phyloP scores from a whole-genome alignment of 2,797 vertebrate genomes.

The Champsocephalus esox region DNA sequence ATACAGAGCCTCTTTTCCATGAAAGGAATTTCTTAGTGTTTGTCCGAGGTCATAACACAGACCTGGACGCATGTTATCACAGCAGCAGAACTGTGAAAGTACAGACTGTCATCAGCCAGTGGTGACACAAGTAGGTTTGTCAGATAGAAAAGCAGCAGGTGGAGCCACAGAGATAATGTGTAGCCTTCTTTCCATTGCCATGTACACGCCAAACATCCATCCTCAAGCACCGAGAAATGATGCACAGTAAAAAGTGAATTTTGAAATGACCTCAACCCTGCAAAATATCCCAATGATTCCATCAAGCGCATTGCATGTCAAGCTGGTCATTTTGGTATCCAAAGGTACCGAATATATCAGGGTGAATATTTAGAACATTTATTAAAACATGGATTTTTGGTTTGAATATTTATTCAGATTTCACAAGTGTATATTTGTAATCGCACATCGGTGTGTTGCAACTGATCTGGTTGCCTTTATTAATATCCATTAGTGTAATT shows the following conservation, averaged over 20 bases:
- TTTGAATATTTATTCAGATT: not conserved
- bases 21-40: slow-evolving; percentile 39
- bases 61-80: slow-evolving; percentile 47
- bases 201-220: not conserved
- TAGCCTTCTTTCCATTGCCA: slow-evolving; percentile 36
- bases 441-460: not conserved
- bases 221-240: not conserved
- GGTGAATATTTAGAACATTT: not conserved
- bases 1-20: slow-evolving; percentile 29
- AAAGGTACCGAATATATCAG: not conserved
- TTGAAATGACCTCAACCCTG: not conserved
- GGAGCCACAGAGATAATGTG: slow-evolving; percentile 39
- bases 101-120: slow-evolving; percentile 54
- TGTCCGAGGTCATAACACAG: slow-evolving; percentile 7
- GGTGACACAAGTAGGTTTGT: slow-evolving; percentile 44
- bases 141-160: slow-evolving; percentile 58
- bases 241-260: not conserved
- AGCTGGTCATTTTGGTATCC: no score
- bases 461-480: no score
- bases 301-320: not conserved
- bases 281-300: not conserved
- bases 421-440: not conserved
- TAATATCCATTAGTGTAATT: no score
- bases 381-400: no score
- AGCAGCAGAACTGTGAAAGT: slow-evolving; percentile 57